Conservation (phyloP, 2,113 vertebrate species). For the Tragelaphus buxtoni region DNA sequence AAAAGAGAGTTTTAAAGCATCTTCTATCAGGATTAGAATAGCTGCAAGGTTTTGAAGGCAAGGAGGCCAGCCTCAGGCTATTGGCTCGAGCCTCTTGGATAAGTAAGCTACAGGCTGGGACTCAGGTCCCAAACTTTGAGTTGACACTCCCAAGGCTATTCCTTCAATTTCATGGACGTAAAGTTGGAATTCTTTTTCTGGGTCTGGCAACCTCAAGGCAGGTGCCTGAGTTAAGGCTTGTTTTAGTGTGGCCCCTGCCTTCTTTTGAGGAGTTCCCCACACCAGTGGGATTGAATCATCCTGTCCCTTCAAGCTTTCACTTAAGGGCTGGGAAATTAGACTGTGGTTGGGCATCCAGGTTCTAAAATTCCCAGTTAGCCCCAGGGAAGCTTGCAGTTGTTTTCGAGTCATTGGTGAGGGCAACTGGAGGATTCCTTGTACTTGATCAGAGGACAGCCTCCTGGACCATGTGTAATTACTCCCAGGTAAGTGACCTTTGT, state of each 20-base stretch:
- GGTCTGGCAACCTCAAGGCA: not conserved
- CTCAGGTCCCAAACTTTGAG: not conserved
- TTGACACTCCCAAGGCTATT: not conserved
- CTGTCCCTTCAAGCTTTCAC: not conserved
- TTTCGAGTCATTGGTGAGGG: not conserved
- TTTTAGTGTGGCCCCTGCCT: not conserved
- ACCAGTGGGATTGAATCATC: not conserved
- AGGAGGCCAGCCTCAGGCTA: rapidly evolving
- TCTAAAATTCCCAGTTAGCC: not conserved
- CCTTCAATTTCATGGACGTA: not conserved
- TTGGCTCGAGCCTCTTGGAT: not conserved
- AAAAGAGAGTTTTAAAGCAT: not conserved
- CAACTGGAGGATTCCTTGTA: not conserved
- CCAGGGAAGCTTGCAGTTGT: not conserved
- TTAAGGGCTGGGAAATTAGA: not conserved
- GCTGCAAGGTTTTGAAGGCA: not conserved
- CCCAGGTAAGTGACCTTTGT: not conserved
- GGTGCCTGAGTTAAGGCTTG: not conserved
- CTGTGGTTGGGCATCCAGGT: not conserved
- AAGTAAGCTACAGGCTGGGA: not conserved
- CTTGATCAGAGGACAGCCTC: not conserved
- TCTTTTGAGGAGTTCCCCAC: not conserved
- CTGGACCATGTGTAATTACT: not conserved
- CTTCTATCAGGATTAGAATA: not conserved
- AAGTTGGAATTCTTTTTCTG: not conserved